phyloP scores from a whole-genome alignment of 2,113 vertebrate genomes.

The Rostratula benghalensis region DNA sequence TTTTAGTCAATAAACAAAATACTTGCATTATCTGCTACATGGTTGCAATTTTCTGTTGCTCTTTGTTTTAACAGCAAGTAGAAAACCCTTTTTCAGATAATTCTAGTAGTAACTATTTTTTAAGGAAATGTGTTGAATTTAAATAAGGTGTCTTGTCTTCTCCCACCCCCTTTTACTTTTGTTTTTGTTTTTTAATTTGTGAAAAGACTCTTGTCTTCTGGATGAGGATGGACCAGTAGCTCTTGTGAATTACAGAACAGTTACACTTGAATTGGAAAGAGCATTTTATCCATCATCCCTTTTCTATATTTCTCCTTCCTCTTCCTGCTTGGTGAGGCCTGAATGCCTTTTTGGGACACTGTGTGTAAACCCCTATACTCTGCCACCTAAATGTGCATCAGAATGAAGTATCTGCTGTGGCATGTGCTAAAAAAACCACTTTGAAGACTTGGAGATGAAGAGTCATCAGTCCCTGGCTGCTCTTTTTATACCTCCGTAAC shows the following conservation, averaged over 20 bases:
- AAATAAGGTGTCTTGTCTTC: background rate
- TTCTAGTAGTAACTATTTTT: background rate
- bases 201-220: background rate
- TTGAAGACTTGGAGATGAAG: background rate
- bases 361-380: background rate
- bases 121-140: background rate
- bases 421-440: constrained; percentile 41
- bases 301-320: background rate
- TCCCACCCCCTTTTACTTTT: too few species aligned
- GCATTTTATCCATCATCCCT: background rate
- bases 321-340: background rate
- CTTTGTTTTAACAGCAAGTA: background rate
- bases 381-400: background rate
- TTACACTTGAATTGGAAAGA: background rate
- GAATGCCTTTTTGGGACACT: background rate
- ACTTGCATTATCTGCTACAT: too few species aligned
- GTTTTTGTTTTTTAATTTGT: background rate
- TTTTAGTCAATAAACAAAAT: too few species aligned
- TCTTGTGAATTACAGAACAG: background rate
- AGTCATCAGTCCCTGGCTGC: constrained; percentile 15
- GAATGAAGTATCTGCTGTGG: background rate
- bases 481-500: background rate
- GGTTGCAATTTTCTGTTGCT: background rate
- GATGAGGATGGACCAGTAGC: background rate
- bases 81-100: background rate